Conservation (phyloP, 92 coral and sea anemone genomes). For the Muricea muricata region DNA sequence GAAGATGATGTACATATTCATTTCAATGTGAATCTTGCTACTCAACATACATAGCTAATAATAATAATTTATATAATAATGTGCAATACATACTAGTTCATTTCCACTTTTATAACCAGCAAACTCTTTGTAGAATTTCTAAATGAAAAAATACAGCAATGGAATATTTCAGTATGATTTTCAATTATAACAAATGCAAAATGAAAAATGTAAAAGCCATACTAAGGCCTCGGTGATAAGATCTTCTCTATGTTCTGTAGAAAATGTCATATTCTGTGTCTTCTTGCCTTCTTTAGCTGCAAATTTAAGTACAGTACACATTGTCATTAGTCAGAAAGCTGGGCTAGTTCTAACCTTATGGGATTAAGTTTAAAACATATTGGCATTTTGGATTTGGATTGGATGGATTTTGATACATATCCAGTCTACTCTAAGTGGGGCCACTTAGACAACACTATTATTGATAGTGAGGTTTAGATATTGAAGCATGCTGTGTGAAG, state of each 20-base stretch:
- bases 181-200: too few species aligned
- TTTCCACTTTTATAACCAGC: constrained; percentile 87
- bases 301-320: not conserved
- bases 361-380: not conserved
- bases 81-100: constrained; percentile 91
- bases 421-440: too few species aligned
- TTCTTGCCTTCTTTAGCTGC: constrained; percentile 75
- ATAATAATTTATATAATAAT: too few species aligned
- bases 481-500: too few species aligned
- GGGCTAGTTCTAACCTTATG: too few species aligned
- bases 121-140: constrained; percentile 87
- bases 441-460: too few species aligned
- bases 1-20: constrained; percentile 3
- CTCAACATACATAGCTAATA: not conserved
- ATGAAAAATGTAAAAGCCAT: constrained; percentile 39
- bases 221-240: constrained; percentile 93
- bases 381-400: too few species aligned
- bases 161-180: too few species aligned
- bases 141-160: constrained; percentile 21
- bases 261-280: constrained; percentile 96
- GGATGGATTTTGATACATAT: too few species aligned
- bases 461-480: too few species aligned
- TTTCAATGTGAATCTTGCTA: not conserved
- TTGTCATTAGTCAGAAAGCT: too few species aligned
- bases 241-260: constrained; percentile 98